These are phyloP conservation scores for Antedon mediterranea DNA, from an alignment of 53 echinoderm and acorn worm species.

Conservation along the genomic window DNA sequence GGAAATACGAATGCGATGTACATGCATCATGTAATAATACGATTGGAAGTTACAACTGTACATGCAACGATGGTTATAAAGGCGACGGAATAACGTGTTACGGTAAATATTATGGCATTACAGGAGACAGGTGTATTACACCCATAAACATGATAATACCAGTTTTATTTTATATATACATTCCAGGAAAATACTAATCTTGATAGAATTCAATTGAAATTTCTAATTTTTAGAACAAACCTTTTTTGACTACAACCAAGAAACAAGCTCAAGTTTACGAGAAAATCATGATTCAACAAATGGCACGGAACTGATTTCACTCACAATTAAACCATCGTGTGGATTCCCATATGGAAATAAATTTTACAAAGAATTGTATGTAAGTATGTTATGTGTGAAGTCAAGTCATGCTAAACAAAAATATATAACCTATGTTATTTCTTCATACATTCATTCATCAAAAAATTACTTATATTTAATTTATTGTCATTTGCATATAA, in stretches of 20 bases:
- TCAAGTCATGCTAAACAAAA: too few relatives aligned
- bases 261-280: background rate
- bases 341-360: slow-evolving; percentile 64
- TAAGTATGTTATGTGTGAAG: too few relatives aligned
- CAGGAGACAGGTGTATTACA: too few relatives aligned
- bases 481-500: too few relatives aligned
- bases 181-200: too few relatives aligned
- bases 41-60: background rate
- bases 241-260: background rate
- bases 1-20: background rate
- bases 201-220: too few relatives aligned
- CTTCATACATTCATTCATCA: background rate
- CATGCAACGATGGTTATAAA: background rate
- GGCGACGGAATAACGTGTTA: background rate
- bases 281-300: background rate
- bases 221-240: background rate
- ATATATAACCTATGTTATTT: background rate
- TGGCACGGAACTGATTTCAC: slow-evolving; percentile 39
- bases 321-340: slow-evolving; percentile 53
- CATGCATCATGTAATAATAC: background rate
- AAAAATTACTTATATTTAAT: too few relatives aligned
- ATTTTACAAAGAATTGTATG: slow-evolving; percentile 79
- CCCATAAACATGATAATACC: too few relatives aligned
- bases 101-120: background rate
- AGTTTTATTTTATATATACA: too few relatives aligned